Percentiles rank a stretch among this genome's conserved stretches.
Conservation (phyloP, 2,888 invertebrate species). For the Nymphalis urticae region DNA sequence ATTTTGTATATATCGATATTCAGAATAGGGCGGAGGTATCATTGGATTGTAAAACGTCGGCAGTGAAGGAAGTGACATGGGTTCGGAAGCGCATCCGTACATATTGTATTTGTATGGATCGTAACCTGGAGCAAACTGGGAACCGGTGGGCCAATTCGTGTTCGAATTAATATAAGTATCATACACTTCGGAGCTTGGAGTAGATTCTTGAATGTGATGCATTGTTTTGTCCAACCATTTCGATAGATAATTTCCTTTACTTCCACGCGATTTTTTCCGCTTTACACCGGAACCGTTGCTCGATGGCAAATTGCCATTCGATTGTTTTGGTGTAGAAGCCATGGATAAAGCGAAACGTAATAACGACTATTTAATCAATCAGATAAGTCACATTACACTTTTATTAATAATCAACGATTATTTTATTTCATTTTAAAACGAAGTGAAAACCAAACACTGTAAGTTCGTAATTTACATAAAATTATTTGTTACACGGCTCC, state of each 20-base stretch:
- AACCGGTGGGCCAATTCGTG: constrained; percentile 61
- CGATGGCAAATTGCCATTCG: constrained; percentile 63
- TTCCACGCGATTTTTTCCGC: constrained; percentile 74
- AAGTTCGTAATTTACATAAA: constrained; percentile 33
- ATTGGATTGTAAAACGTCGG: constrained; percentile 77
- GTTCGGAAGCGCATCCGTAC: constrained; percentile 81
- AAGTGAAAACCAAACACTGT: constrained; percentile 36
- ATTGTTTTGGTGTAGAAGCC: constrained; percentile 75
- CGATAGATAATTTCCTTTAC: constrained; percentile 69
- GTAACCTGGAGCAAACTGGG: constrained; percentile 68
- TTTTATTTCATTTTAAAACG: constrained; percentile 47
- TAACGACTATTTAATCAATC: constrained; percentile 16
- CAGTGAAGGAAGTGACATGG: constrained; percentile 84
- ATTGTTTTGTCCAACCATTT: constrained; percentile 79
- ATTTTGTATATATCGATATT: constrained; percentile 63
- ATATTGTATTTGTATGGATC: constrained; percentile 78
- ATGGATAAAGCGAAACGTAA: constrained; percentile 49
- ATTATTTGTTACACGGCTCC: constrained; percentile 35
- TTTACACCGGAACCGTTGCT: constrained; percentile 72
- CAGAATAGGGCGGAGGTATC: constrained; percentile 59
- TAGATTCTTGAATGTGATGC: constrained; percentile 67
- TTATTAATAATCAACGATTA: constrained; percentile 3
- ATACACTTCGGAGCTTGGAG: constrained; percentile 68
- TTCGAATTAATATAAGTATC: constrained; percentile 60
- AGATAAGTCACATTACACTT: background rate